Evolutionary conservation across 2,888 invertebrate genomes (phyloP).

Genomic region (Cryptocheilus praepositus): DNA sequence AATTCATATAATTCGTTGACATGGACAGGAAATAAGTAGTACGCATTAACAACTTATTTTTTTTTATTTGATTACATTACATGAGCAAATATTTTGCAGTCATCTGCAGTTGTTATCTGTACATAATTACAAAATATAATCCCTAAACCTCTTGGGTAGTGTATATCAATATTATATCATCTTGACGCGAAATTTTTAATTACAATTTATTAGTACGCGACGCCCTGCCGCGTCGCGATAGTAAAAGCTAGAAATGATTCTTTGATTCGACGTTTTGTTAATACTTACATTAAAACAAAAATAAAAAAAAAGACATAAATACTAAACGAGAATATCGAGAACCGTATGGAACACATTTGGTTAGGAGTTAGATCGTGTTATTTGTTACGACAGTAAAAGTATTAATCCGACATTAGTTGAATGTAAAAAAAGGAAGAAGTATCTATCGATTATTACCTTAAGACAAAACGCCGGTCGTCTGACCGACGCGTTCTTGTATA

Average conservation of each 20-base stretch:
- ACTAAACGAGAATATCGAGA: slow-evolving; percentile 31
- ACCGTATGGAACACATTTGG: slow-evolving; percentile 62
- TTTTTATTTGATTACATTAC: slow-evolving; percentile 65
- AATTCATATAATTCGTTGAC: too few relatives aligned
- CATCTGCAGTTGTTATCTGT: slow-evolving; percentile 55
- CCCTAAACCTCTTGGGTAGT: slow-evolving; percentile 56
- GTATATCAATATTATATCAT: slow-evolving; percentile 29
- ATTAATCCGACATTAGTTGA: slow-evolving; percentile 3
- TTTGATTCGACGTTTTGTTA: slow-evolving; percentile 57
- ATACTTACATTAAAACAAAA: slow-evolving; percentile 34
- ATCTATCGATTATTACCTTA: too few relatives aligned
- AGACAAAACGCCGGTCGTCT: too few relatives aligned
- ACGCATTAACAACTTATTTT: slow-evolving; percentile 52
- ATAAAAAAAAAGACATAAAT: slow-evolving; percentile 20
- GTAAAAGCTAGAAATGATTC: slow-evolving; percentile 33
- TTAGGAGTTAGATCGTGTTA: slow-evolving; percentile 56
- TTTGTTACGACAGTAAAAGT: slow-evolving; percentile 36
- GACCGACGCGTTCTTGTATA: too few relatives aligned
- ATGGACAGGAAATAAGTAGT: neutral
- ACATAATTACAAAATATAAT: slow-evolving; percentile 64
- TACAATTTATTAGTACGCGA: slow-evolving; percentile 17
- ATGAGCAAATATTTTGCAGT: slow-evolving; percentile 60
- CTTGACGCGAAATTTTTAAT: slow-evolving; percentile 19
- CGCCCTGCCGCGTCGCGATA: slow-evolving; percentile 13
- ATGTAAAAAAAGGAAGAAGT: too few relatives aligned